Conservation (phyloP, 2,113 vertebrate genomes). For the Amphiprion percula region DNA sequence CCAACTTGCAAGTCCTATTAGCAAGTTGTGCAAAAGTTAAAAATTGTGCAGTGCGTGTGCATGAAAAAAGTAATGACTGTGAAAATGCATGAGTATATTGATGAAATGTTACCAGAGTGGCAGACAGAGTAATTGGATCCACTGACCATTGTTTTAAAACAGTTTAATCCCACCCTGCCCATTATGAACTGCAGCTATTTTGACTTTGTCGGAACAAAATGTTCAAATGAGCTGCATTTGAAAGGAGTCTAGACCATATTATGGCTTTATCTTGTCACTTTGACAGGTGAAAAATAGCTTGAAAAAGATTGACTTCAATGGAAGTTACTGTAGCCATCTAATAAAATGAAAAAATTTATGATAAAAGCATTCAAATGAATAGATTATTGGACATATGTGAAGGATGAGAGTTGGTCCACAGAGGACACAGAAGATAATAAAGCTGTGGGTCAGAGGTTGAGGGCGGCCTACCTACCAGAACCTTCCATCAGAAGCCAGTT, state of each 20-base stretch:
- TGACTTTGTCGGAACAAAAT: not conserved
- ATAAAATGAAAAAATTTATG: constrained; percentile 9
- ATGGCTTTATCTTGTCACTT: not conserved
- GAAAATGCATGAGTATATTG: constrained; percentile 38
- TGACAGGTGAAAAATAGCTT: not conserved
- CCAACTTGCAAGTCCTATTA: constrained; percentile 78
- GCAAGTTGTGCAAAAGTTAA: constrained; percentile 79
- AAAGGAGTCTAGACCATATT: not conserved
- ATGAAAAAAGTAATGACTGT: constrained; percentile 34
- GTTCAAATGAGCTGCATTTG: constrained; percentile 10
- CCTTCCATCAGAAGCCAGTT: constrained; percentile 52
- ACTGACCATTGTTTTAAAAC: constrained; percentile 57
- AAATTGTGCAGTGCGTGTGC: constrained; percentile 54
- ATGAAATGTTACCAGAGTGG: constrained; percentile 52
- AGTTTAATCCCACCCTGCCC: not conserved
- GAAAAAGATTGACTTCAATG: not conserved
- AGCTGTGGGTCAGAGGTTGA: constrained; percentile 56
- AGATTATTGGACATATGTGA: not conserved
- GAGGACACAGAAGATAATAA: constrained; percentile 1
- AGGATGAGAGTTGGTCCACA: not conserved
- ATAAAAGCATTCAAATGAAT: not conserved
- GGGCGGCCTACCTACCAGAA: constrained; percentile 9
- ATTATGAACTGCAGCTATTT: not conserved
- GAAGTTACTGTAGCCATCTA: not conserved
- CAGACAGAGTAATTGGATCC: constrained; percentile 45